Percentiles rank a stretch among this genome's conserved stretches.
These are phyloP conservation scores for Pogonomyrmex barbatus DNA, from an alignment of 1,140 invertebrate genomes.

Conservation along the genomic window DNA sequence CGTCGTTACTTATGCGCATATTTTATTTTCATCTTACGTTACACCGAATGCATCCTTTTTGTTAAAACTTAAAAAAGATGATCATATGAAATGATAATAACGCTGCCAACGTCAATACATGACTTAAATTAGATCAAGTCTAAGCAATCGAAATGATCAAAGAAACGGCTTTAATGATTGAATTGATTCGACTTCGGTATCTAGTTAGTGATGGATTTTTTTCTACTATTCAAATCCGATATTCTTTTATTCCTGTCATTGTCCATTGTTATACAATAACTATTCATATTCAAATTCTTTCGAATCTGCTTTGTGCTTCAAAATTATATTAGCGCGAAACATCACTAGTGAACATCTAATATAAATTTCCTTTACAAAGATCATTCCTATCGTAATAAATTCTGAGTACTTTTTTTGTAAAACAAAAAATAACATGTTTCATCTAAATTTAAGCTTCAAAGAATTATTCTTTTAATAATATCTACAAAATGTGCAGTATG, in stretches of 20 bases:
- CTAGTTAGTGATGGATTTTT: conserved; percentile 30
- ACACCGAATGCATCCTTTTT: neutral
- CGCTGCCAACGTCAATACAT: conserved; percentile 37
- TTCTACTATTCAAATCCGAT: conserved; percentile 10
- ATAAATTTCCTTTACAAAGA: neutral
- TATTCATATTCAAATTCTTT: neutral
- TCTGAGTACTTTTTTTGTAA: neutral
- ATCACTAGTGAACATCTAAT: neutral
- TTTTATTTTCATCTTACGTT: neutral
- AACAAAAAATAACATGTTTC: neutral
- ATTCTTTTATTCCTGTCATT: conserved; percentile 1
- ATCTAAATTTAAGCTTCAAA: neutral
- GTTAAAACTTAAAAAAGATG: neutral
- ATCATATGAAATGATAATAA: neutral
- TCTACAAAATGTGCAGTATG: neutral
- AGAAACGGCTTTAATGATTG: conserved; percentile 42
- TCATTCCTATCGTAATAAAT: neutral
- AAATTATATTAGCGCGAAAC: neutral
- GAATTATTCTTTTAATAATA: neutral
- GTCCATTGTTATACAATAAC: neutral
- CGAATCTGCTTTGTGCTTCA: neutral
- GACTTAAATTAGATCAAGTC: neutral
- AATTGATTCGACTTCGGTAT: conserved; percentile 21
- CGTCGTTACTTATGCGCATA: neutral
- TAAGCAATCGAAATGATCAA: conserved; percentile 12